Evolutionary conservation across 2,888 invertebrate genomes (phyloP).

Genomic region (Parnassius smintheus): DNA sequence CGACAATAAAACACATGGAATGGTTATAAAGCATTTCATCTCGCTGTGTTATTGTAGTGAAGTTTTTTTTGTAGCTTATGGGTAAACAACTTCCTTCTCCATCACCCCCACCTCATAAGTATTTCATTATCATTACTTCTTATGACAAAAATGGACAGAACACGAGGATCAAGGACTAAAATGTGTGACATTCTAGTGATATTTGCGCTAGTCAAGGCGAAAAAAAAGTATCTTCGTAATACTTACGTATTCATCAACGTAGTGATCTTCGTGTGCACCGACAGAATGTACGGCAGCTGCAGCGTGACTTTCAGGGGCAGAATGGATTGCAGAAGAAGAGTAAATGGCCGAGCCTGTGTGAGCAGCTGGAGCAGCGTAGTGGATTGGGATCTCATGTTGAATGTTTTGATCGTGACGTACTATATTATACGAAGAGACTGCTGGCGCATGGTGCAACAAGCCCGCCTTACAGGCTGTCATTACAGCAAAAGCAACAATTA

Average conservation of each 20-base stretch:
- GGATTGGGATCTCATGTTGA: slow-evolving; percentile 55
- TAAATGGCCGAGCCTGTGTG: slow-evolving; percentile 36
- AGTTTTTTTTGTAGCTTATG: too few relatives aligned
- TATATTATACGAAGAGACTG: slow-evolving; percentile 74
- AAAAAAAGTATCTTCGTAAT: not conserved
- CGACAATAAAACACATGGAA: too few relatives aligned
- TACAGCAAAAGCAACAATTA: slow-evolving; percentile 59
- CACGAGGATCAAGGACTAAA: too few relatives aligned
- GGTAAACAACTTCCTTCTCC: too few relatives aligned
- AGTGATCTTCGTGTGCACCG: slow-evolving; percentile 58
- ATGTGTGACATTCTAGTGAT: too few relatives aligned
- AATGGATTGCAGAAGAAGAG: slow-evolving; percentile 36
- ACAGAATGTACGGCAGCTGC: slow-evolving; percentile 35
- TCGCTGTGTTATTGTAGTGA: too few relatives aligned
- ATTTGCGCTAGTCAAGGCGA: too few relatives aligned
- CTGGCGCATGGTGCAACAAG: slow-evolving; percentile 66
- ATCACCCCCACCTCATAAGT: too few relatives aligned
- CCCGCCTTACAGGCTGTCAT: slow-evolving; percentile 68
- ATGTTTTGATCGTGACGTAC: slow-evolving; percentile 63
- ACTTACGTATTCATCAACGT: slow-evolving; percentile 74
- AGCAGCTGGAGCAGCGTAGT: slow-evolving; percentile 43
- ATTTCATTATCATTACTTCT: too few relatives aligned
- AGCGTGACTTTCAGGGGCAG: slow-evolving; percentile 41
- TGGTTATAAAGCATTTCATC: too few relatives aligned
- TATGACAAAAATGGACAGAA: too few relatives aligned